Conservation (phyloP, 2,113 vertebrate species). For the Pangasianodon gigas region DNA sequence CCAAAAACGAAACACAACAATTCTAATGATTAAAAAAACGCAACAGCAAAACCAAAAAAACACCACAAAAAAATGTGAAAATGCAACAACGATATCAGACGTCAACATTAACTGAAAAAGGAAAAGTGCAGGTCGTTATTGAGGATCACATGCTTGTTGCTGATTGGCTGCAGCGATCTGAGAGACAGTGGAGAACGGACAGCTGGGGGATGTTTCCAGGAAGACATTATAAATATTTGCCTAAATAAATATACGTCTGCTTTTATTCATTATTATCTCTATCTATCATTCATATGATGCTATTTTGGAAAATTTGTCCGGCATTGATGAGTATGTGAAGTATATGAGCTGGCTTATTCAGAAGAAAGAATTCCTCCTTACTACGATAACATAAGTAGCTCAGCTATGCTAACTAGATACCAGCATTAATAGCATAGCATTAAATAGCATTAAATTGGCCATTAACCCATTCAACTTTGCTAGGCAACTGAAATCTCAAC, state of each 20-base stretch:
- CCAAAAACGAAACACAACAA: no score
- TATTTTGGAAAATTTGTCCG: neutral
- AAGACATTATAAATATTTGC: neutral
- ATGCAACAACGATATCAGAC: neutral
- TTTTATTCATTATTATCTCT: neutral
- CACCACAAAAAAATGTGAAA: no score
- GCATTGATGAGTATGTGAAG: neutral
- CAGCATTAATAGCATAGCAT: neutral
- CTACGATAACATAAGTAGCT: neutral
- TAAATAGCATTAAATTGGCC: neutral
- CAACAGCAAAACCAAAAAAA: no score
- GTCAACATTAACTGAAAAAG: neutral
- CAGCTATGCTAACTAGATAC: neutral
- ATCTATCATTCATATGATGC: neutral
- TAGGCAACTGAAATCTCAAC: neutral
- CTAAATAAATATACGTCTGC: neutral
- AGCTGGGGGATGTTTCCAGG: neutral
- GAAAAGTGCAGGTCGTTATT: no score
- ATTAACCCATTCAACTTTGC: neutral
- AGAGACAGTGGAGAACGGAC: no score
- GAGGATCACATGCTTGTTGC: no score
- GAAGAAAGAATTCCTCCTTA: neutral
- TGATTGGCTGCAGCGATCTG: neutral
- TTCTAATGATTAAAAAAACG: neutral
- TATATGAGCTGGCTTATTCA: no score